Base-by-base conservation (phyloP, 1,140 invertebrate genomes). In the Eupeodes corollae region DNA sequence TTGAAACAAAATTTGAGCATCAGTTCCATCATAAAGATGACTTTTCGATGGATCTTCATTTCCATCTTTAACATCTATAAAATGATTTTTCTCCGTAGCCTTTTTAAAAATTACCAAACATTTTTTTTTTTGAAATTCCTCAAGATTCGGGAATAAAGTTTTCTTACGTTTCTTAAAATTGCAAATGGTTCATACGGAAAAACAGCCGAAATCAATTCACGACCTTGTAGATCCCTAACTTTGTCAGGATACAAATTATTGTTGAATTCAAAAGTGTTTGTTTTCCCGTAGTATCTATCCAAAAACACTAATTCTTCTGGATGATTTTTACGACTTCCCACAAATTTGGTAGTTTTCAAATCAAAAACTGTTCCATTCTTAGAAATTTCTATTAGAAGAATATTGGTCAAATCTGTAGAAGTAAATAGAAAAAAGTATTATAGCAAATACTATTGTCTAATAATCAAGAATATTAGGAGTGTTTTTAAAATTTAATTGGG, bases 321-420 rank as follows among this genome's bases (percentile, higher is more conserved):
- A 0, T 53, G 42, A 8, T 54, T 51, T 1, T 52, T 41, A 33
- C 39, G 50, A 6, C 52, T 39, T 8, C 62, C 62, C 12, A 58
- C 57, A 49, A 54, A 65, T 48, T 63, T 65, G 42, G 65, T 65
- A 0, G 63, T 64, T 44, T 58, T 65, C 6, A 65, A 44, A 8
- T 63, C 47, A 30, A 64, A 63, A 16, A 37, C 16, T 1, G 37
- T 42, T 0, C n/a, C 31, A 30, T 41, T 46, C 10, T 1, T 8
- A 31, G 19, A 15, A 9, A 33, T 38, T 14, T 54, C 47, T 9
- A 64, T 52, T 21, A 64, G 46, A 0, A 65, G 46, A 26, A 64
- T 59, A 30, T 54, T 61, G 6, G 59, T 48, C 47, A 64, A 61
- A 43, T 64, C 62, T 65, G 41, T 32, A 18, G n/a, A n/a, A 44